A percentile compares a stretch with the other conserved stretches of the same genome.
These are phyloP conservation scores for Tenthredo mesomela DNA, from an alignment of 2,888 invertebrate genomes.

Conservation along the genomic window DNA sequence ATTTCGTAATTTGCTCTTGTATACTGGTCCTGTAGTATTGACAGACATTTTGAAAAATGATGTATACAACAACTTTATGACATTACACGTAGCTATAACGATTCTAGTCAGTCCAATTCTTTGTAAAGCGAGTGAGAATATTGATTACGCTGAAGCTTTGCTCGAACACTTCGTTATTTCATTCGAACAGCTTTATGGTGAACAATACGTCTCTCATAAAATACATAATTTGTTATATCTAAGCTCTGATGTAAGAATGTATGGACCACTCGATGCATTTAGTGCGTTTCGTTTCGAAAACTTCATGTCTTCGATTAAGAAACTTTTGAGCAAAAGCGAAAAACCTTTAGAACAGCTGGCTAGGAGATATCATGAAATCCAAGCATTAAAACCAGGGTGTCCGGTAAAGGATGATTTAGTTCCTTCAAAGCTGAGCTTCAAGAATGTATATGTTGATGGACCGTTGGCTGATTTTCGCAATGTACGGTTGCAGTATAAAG, in stretches of 20 bases:
- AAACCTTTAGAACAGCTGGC: constrained; percentile 58
- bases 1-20: background rate
- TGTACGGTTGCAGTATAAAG: constrained; percentile 10
- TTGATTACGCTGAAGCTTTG: constrained; percentile 58
- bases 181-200: constrained; percentile 63
- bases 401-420: background rate
- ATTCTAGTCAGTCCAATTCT: constrained; percentile 57
- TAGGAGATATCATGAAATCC: constrained; percentile 3
- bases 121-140: constrained; percentile 48
- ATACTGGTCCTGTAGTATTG: constrained; percentile 60
- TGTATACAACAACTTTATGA: constrained; percentile 60
- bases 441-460: background rate
- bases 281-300: constrained; percentile 62
- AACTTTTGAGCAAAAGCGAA: constrained; percentile 54
- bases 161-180: constrained; percentile 63
- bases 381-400: background rate
- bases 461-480: background rate
- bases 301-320: constrained; percentile 58
- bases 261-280: too few species aligned
- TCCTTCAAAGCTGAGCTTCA: too few species aligned
- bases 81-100: constrained; percentile 61
- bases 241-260: too few species aligned
- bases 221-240: too few species aligned
- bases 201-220: constrained; percentile 61
- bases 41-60: constrained; percentile 55